Base-by-base conservation (phyloP, 1,140 invertebrate genomes). In the Pachypeltis micranthus region DNA sequence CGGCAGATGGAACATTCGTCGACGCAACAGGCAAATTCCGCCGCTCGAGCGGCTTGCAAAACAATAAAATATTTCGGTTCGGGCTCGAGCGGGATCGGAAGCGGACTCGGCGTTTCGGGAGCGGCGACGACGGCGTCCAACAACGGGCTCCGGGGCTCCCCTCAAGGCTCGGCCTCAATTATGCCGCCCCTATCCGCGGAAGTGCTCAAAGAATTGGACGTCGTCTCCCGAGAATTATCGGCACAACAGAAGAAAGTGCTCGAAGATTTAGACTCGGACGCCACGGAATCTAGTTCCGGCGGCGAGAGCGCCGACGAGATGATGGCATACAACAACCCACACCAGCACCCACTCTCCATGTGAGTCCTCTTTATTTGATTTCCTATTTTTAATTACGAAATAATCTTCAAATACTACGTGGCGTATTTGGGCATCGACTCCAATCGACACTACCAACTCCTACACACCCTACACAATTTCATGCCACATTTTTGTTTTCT, bases 221-320 rank as follows among this genome's bases (percentile, higher is more conserved):
- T 80, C 59, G 81, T 86, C 1, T 78, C 84, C 7, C 87, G 87
- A 31, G 79, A 83, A 21, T 75, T 92, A 44, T 75, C 81, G 10
- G 82, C 80, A 0, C 86, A 89, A 72, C 71, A 91, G 62, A 77
- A 81, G 27, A 76, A 87, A 62, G 79, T 91, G 51, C 84, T 91
- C 69, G 75, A 79, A 55, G 81, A 83, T 67, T 75, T 93, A 54
- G 93, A 96, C 76, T 93, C 91, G 19, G 93, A 96, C 78, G 91
- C 89, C 16, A 96, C 93, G 16, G 90, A 86, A 19, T 93, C 90
- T 59, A 94, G 91, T 70, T 95, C 92, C 31, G 93, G 91, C 44
- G 91, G 90, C 28, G 93, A 96, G 74, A 94, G 90, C 69, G 90
- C 88, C 76, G 92, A 96, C 77, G 93, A 96, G 75, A 82, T 86